A percentile compares a stretch with the other conserved stretches of the same genome.
Conservation (phyloP, 2,113 vertebrate genomes). For the Pyrgilauda ruficollis region DNA sequence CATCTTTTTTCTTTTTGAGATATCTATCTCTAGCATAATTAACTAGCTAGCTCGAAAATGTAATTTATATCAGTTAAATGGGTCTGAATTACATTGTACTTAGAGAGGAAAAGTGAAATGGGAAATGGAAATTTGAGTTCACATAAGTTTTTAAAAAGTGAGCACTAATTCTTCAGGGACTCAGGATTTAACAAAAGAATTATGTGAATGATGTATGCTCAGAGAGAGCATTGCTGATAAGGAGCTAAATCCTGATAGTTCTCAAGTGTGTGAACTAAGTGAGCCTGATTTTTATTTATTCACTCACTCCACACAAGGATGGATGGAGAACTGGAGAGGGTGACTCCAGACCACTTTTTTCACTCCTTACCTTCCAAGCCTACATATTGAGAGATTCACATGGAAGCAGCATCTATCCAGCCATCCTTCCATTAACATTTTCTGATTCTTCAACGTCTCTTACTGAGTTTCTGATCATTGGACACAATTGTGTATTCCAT, state of each 20-base stretch:
- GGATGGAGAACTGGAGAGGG: not conserved
- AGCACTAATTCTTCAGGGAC: conserved; percentile 19
- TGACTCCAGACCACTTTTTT: not conserved
- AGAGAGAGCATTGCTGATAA: not conserved
- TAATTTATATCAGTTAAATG: conserved; percentile 47
- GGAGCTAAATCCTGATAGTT: not conserved
- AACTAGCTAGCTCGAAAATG: conserved; percentile 31
- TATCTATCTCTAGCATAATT: conserved; percentile 18
- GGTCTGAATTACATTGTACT: conserved; percentile 12
- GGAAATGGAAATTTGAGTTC: conserved; percentile 42
- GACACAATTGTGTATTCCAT: not conserved
- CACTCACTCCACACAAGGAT: not conserved
- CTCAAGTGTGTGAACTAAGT: not conserved
- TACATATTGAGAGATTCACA: not conserved
- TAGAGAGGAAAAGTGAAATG: not conserved
- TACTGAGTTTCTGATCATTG: not conserved
- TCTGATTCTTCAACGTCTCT: not conserved
- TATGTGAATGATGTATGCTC: not conserved
- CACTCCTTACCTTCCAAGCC: not conserved
- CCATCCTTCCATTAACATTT: not conserved
- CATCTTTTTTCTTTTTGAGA: not conserved
- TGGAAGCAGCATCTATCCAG: not conserved
- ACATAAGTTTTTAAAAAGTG: conserved; percentile 26
- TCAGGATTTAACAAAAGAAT: conserved; percentile 7
- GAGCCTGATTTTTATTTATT: not conserved